Percentiles rank a stretch among this genome's conserved stretches.
These are phyloP conservation scores for Chrysocyon brachyurus DNA, from an alignment of 2,797 vertebrate genomes.

Conservation along the genomic window DNA sequence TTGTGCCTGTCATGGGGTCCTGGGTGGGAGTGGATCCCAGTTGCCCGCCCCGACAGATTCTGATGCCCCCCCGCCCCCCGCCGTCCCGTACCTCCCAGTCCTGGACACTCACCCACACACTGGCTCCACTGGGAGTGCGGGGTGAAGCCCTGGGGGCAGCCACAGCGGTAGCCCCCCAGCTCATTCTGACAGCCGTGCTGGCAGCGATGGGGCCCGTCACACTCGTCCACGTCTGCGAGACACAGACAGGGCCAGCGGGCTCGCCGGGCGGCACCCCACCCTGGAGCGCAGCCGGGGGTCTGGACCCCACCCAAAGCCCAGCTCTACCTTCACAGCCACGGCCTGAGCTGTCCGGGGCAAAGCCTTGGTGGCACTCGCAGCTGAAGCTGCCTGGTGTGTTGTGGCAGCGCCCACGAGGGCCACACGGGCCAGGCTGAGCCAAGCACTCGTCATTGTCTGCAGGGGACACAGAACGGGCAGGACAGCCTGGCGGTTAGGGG, in stretches of 20 bases:
- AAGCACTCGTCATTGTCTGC: slow-evolving; percentile 93
- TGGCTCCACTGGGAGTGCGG: slow-evolving; percentile 95
- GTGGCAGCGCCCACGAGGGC: slow-evolving; percentile 89
- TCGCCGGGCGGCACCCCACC: fast-evolving
- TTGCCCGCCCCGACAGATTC: not conserved
- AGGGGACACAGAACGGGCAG: not conserved
- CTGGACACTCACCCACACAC: slow-evolving; percentile 91
- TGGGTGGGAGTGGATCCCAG: not conserved
- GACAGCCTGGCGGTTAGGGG: not conserved
- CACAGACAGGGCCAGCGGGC: not conserved
- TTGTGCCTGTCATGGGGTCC: not conserved
- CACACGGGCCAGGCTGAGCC: slow-evolving; percentile 88
- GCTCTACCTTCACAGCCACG: slow-evolving; percentile 93
- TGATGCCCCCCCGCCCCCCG: fast-evolving
- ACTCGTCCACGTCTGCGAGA: slow-evolving; percentile 92
- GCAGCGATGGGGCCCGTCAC: slow-evolving; percentile 91
- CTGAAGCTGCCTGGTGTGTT: slow-evolving; percentile 92
- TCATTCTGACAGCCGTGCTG: slow-evolving; percentile 94
- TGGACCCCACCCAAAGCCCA: fast-evolving
- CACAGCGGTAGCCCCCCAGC: slow-evolving; percentile 91
- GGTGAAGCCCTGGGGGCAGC: slow-evolving; percentile 93
- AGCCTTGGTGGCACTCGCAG: slow-evolving; percentile 96
- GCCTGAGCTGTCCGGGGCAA: slow-evolving; percentile 92
- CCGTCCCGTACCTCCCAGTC: not conserved
- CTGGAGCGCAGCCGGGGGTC: not conserved